These are phyloP conservation scores for Zoanthus sociatus DNA, from an alignment of 92 coral and sea anemone genomes.

Conservation along the genomic window DNA sequence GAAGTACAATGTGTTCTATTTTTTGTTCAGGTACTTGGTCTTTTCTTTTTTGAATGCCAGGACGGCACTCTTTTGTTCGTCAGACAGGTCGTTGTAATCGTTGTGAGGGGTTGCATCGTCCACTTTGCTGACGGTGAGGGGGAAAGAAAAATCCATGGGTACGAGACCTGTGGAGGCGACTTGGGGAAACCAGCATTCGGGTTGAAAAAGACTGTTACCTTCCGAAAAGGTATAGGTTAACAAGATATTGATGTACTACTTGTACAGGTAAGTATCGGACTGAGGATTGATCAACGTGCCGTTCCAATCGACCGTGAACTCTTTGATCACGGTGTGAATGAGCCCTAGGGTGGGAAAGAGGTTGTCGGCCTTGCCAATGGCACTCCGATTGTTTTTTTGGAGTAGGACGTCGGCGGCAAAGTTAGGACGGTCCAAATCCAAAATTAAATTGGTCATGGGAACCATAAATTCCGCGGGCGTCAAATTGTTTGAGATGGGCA, in stretches of 20 bases:
- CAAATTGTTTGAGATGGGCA: background rate
- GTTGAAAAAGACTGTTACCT: background rate
- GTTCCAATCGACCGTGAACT: background rate
- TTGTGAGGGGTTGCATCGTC: background rate
- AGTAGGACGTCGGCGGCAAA: no score
- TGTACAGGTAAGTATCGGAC: background rate
- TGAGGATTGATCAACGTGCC: background rate
- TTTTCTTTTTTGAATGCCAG: background rate
- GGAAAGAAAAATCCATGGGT: background rate
- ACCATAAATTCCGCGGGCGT: conserved; percentile 44
- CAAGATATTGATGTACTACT: background rate
- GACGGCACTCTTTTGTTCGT: background rate
- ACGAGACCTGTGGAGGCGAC: no score
- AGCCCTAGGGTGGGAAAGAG: background rate
- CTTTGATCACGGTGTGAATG: background rate
- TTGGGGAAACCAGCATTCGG: background rate
- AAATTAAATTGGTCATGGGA: background rate
- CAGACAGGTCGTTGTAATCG: background rate
- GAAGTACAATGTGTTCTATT: no score
- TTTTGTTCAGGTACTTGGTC: background rate
- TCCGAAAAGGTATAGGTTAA: background rate
- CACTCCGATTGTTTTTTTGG: background rate
- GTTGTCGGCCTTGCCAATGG: background rate
- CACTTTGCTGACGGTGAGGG: background rate
- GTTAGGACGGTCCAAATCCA: background rate